A percentile compares a stretch with the other conserved stretches of the same genome.
Evolutionary conservation across 2,113 vertebrate genomes (phyloP).

Genomic region (Oenanthe oenanthe): DNA sequence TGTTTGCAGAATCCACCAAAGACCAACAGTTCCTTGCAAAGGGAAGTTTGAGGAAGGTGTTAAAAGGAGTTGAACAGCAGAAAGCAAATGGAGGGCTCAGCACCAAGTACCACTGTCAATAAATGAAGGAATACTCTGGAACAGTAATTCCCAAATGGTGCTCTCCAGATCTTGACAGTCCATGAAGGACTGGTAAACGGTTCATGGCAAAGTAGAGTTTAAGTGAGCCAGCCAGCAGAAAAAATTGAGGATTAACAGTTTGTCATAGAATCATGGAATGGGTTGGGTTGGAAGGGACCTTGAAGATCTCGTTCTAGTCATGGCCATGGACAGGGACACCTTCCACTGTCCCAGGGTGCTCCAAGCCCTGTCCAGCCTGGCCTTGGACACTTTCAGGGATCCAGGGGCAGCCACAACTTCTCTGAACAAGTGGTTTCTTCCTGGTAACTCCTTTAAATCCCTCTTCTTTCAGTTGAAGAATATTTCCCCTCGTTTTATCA

Average conservation of each 20-base stretch:
- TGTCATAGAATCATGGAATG: background rate
- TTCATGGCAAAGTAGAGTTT: background rate
- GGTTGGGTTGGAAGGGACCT: background rate
- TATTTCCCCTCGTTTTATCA: background rate
- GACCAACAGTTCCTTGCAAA: background rate
- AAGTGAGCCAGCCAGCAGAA: background rate
- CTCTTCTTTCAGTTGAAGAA: background rate
- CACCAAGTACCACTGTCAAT: background rate
- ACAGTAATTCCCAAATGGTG: background rate
- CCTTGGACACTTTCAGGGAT: background rate
- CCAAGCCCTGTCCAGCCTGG: background rate
- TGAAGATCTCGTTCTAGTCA: background rate
- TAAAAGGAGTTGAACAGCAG: background rate
- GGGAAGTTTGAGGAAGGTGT: background rate
- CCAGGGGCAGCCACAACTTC: background rate
- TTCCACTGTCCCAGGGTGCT: rapidly evolving
- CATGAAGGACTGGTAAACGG: background rate
- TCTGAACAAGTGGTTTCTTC: background rate
- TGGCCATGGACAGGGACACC: background rate
- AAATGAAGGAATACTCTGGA: background rate
- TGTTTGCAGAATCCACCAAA: background rate
- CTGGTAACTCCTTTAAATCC: background rate
- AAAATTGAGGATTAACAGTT: background rate
- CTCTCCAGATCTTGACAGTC: background rate
- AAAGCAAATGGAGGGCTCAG: background rate